Base-by-base conservation (phyloP, 2,888 invertebrate genomes). In the Cinara cedri region DNA sequence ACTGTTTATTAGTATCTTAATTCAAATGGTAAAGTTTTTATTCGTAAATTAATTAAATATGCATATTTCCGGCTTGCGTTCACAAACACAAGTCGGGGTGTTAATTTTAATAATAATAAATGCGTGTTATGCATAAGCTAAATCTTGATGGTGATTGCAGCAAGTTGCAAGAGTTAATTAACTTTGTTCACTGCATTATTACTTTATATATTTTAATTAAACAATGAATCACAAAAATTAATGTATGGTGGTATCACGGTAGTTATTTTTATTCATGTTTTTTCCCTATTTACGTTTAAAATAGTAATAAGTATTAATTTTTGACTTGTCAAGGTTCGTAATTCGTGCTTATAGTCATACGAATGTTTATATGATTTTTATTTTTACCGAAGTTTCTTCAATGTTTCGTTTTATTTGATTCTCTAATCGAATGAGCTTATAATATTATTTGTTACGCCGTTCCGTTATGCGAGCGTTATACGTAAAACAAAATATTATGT, bases 51-150 rank as follows among this genome's bases (percentile, higher is more conserved):
- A 54, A 70, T 70, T 70, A 70, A 55, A 55, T 70, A 70, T 70
- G 70, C 70, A 70, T 70, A 70, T 70, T 70, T 54, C 21, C 19
- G 54, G 21, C 10, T 70, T 42, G 34, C 6, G 34, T 55, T 10
- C 21, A 70, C 19, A 70, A 54, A 55, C 42, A 70, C 34, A 34
- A 34, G n/a, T n/a, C n/a, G 24, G 57, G 42, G 57, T 57, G 44
- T 57, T 72, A 57, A 72, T 44, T 72, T 71, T 72, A 72, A 72
- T 72, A 72, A 46, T 57, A 57, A 72, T 72, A 72, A 72, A 72
- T 46, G 24, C 13, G 46, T 24, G 24, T 46, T 46, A 24, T 24
- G 57, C 24, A 26, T 72, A 72, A 72, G 57, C 72, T 72, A 57
- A 19, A 3, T 57, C 24, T 24, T 13, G 71, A 71, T 57, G 44